Conservation (phyloP, 2,888 invertebrate species). For the Leucania comma region DNA sequence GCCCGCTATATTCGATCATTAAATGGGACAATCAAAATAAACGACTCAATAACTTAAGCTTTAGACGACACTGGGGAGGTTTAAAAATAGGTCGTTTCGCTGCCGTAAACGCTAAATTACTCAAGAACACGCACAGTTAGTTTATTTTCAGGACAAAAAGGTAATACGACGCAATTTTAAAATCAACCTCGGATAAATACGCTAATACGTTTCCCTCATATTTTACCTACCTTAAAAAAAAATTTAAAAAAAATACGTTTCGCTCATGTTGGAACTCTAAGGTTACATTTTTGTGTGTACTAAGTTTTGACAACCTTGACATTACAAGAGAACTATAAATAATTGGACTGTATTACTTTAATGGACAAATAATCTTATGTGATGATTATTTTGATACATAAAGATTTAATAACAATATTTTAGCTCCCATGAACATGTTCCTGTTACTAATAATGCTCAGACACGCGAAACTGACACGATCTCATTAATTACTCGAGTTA, state of each 20-base stretch:
- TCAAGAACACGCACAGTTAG: background rate
- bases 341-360: too few relatives aligned
- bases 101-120: background rate
- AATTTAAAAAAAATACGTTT: too few relatives aligned
- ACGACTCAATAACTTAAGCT: background rate
- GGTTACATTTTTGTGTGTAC: too few relatives aligned
- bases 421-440: constrained; percentile 13
- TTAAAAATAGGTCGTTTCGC: background rate
- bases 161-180: background rate
- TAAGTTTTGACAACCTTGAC: too few relatives aligned
- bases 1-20: background rate
- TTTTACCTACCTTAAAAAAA: too few relatives aligned
- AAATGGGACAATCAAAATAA: too few relatives aligned
- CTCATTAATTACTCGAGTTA: constrained; percentile 17
- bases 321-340: too few relatives aligned
- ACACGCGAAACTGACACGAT: constrained; percentile 13
- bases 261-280: too few relatives aligned
- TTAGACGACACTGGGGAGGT: background rate
- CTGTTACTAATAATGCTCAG: constrained; percentile 1
- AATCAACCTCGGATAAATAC: background rate
- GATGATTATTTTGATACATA: background rate
- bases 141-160: background rate
- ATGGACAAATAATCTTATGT: background rate
- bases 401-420: background rate
- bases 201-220: too few relatives aligned